A percentile compares a stretch with the other conserved stretches of the same genome.
These are phyloP conservation scores for Smutsia temminckii DNA, from an alignment of 2,797 vertebrate species.

Conservation along the genomic window DNA sequence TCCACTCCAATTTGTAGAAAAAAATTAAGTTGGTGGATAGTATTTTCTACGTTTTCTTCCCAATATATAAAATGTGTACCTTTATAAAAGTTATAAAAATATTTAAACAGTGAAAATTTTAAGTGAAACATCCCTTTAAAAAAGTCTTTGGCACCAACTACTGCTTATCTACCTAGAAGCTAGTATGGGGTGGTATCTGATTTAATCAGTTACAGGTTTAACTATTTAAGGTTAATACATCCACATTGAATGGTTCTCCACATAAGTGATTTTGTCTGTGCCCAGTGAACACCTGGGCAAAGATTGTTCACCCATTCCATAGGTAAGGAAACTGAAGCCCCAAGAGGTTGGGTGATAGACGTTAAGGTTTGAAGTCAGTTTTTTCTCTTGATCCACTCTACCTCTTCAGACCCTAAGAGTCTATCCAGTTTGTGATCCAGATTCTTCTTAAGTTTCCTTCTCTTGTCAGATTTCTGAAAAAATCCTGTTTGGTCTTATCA, in stretches of 20 bases:
- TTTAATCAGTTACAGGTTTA: background rate
- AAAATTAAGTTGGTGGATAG: background rate
- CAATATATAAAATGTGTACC: background rate
- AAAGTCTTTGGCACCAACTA: background rate
- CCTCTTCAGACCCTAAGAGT: background rate
- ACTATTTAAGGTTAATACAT: background rate
- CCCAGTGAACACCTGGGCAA: background rate
- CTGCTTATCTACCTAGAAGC: background rate
- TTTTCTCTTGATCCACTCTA: background rate
- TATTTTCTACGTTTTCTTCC: slow-evolving; percentile 42
- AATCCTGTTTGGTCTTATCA: background rate
- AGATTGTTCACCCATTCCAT: background rate
- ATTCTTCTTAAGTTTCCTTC: slow-evolving; percentile 38
- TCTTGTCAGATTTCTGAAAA: slow-evolving; percentile 41
- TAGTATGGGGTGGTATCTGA: background rate
- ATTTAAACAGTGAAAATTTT: slow-evolving; percentile 12
- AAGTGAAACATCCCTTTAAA: slow-evolving; percentile 11
- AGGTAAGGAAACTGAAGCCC: background rate
- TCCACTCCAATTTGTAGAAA: background rate
- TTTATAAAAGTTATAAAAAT: slow-evolving; percentile 45
- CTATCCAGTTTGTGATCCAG: background rate
- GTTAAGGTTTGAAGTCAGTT: background rate
- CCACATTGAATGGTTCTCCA: background rate
- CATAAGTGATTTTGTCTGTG: background rate
- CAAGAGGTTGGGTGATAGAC: background rate